Evolutionary conservation across 2,797 vertebrate species (phyloP).

Genomic region (Dermochelys coriacea): DNA sequence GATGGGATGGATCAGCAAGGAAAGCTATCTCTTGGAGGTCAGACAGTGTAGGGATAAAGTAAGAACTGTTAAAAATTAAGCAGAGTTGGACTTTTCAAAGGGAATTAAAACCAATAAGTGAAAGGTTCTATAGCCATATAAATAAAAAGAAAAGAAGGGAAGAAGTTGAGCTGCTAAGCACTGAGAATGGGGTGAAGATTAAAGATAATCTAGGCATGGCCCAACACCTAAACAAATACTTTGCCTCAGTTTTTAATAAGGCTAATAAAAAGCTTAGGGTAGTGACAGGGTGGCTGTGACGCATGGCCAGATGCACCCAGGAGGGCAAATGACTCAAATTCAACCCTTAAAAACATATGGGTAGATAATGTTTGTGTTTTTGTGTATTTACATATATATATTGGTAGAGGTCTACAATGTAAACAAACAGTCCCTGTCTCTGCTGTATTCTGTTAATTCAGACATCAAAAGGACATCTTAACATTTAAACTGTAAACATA

Average conservation of each 20-base stretch:
- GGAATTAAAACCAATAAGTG: background rate
- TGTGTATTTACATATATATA: no score
- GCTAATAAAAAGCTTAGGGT: background rate
- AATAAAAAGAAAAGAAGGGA: background rate
- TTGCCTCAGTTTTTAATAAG: background rate
- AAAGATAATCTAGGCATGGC: background rate
- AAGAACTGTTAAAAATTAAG: background rate
- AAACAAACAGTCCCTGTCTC: no score
- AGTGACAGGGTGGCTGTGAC: background rate
- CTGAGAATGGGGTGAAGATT: background rate
- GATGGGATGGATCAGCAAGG: background rate
- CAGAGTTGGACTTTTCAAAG: background rate
- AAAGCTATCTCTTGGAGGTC: background rate
- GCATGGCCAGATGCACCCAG: no score
- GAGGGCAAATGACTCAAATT: no score
- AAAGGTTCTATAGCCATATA: background rate
- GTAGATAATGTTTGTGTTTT: no score
- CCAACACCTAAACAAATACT: background rate
- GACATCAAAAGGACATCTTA: no score
- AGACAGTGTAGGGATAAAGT: background rate
- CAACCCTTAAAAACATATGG: no score
- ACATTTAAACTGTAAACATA: no score
- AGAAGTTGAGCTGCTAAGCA: background rate
- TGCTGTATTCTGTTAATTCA: no score
- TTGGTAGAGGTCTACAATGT: no score